Conservation (phyloP, 2,797 vertebrate species). For the Tragelaphus eurycerus region DNA sequence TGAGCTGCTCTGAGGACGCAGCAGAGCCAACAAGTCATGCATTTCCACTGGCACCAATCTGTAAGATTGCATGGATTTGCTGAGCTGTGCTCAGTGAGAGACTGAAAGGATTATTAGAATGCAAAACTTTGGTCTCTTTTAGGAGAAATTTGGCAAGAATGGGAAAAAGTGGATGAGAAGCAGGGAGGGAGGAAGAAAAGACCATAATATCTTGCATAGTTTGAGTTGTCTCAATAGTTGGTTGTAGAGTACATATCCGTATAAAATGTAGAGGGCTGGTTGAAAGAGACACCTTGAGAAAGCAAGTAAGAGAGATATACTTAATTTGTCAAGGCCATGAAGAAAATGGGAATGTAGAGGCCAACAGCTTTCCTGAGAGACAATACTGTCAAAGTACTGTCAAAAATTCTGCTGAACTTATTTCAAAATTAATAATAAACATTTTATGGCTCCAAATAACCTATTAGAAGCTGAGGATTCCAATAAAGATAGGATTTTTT, state of each 20-base stretch:
- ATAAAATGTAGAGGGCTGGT: not conserved
- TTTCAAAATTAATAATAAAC: not conserved
- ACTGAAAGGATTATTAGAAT: not conserved
- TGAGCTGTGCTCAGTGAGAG: not conserved
- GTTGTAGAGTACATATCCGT: not conserved
- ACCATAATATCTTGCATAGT: not conserved
- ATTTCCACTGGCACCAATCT: not conserved
- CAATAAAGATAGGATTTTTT: not conserved
- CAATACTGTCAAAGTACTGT: not conserved
- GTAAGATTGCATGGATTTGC: not conserved
- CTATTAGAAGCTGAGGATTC: not conserved
- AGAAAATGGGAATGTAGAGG: not conserved
- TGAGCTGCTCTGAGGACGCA: not conserved
- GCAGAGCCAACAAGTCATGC: not conserved
- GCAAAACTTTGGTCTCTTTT: not conserved
- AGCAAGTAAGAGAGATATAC: not conserved
- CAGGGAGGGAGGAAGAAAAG: too few relatives aligned
- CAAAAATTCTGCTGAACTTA: not conserved
- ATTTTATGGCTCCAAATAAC: not conserved
- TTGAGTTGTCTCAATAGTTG: not conserved
- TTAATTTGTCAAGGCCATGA: not conserved
- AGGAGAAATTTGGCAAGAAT: not conserved
- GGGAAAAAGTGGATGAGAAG: not conserved
- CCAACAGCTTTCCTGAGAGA: not conserved
- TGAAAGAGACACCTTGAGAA: not conserved